Base-by-base conservation (phyloP, 2,888 invertebrate genomes). In the Yponomeuta evonymella region DNA sequence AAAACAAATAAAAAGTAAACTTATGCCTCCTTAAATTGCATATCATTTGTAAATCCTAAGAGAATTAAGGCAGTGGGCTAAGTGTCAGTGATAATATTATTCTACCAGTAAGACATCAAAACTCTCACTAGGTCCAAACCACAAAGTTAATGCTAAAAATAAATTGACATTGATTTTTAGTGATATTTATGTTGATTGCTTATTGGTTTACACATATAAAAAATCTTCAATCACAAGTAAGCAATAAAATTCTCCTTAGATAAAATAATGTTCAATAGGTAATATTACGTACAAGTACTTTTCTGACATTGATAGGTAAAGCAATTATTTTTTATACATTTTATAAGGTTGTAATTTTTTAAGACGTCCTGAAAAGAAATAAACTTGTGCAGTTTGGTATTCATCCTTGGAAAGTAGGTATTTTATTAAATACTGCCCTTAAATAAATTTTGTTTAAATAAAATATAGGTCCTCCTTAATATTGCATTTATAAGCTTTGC, bases 151-250 rank as follows among this genome's bases (percentile, higher is more conserved):
- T 8, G 12, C 43, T 36, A 72, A 84, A 85, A 81, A 74, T 87
- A 89, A 90, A 84, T 90, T 90, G 90, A 90, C 89, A 76, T 80
- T 73, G 73, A 75, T 78, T 88, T 85, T 82, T 84, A 77, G 78
- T 88, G 89, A 90, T 90, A 81, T 81, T 33, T 76, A 71, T 72
- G 76, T 73, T 69, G 74, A 80, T 80, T 79, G 80, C 79, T 80
- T 81, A 70, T 73, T 48, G 63, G 68, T 72, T 75, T 76, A 15
- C 29, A 30, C 10, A 2, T 65, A 23, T 23, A 23, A 0, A 23
- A 33, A 65, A 33, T 65, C 33, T 15, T 15, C 3, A 58, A 12
- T 58, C 15, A 58, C 3, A 58, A 58, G 43, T 43, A 43, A 8
- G 43, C 5, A 5, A 43, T 43, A 43, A 43, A 43, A 5, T 5